Evolutionary conservation across 1,140 invertebrate genomes (phyloP).

Genomic region (Philotrypesis tridentata): DNA sequence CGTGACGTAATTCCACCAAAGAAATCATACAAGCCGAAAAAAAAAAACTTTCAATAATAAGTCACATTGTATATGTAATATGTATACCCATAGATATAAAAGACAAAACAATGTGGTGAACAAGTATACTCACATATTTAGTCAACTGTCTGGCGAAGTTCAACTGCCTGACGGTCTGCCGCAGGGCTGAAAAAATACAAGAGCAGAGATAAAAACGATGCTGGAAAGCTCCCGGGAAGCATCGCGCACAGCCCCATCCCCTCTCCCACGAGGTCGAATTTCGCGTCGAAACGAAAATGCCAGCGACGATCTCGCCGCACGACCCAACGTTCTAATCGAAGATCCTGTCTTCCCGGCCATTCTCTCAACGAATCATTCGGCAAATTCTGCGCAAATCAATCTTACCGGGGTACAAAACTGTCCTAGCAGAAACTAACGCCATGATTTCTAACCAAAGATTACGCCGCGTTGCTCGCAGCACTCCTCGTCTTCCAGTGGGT

Average conservation of each 20-base stretch:
- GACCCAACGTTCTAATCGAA: not conserved
- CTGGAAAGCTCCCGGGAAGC: not conserved
- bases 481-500: too few species aligned
- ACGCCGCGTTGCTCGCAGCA: too few species aligned
- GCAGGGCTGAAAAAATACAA: slow-evolving; percentile 63
- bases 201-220: not conserved
- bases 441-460: slow-evolving; percentile 57
- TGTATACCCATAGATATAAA: too few species aligned
- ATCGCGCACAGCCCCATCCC: not conserved
- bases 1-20: not conserved
- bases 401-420: slow-evolving; percentile 67
- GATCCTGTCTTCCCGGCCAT: too few species aligned
- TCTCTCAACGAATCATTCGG: not conserved
- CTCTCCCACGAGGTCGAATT: slow-evolving; percentile 14
- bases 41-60: too few species aligned
- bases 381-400: not conserved
- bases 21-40: not conserved
- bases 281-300: not conserved
- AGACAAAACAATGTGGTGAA: not conserved
- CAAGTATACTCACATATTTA: slow-evolving; percentile 67
- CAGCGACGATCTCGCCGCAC: not conserved
- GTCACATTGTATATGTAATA: too few species aligned
- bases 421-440: slow-evolving; percentile 64
- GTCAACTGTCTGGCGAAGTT: slow-evolving; percentile 56
- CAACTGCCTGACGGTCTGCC: slow-evolving; percentile 58